phyloP scores from a whole-genome alignment of 2,888 invertebrate species.

The Tuberolachnus salignus region DNA sequence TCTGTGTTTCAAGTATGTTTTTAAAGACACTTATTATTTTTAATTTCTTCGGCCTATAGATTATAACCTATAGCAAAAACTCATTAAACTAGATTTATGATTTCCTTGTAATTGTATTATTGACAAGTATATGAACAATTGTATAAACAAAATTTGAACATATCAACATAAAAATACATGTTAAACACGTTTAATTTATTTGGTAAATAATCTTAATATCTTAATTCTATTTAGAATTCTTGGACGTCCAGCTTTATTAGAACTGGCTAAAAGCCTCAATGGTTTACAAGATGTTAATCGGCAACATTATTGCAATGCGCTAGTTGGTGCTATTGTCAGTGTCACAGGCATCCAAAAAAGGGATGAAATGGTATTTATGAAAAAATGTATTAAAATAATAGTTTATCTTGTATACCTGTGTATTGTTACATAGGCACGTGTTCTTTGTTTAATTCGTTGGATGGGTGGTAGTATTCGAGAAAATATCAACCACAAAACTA shows the following conservation, averaged over 20 bases:
- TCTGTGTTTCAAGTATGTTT: constrained; percentile 42
- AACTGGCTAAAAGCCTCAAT: constrained; percentile 72
- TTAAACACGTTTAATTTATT: too few species aligned
- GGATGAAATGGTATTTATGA: constrained; percentile 76
- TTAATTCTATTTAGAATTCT: constrained; percentile 68
- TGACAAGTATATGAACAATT: too few species aligned
- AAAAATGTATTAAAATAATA: background rate
- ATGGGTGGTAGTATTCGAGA: constrained; percentile 96
- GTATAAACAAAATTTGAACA: too few species aligned
- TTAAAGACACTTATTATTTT: constrained; percentile 23
- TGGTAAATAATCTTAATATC: background rate
- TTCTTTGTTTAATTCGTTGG: constrained; percentile 88
- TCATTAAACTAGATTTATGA: too few species aligned
- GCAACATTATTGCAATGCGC: constrained; percentile 85
- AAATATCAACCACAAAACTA: constrained; percentile 86
- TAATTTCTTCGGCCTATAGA: too few species aligned
- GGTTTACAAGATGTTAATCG: constrained; percentile 73
- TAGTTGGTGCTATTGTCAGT: constrained; percentile 87
- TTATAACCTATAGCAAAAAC: too few species aligned
- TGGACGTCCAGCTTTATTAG: constrained; percentile 80
- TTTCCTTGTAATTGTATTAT: too few species aligned
- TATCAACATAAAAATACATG: too few species aligned
- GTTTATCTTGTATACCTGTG: background rate
- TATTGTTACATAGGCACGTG: constrained; percentile 71
- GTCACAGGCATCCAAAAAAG: constrained; percentile 91